A percentile compares a stretch with the other conserved stretches of the same genome.
Conservation (phyloP, 2,888 invertebrate species). For the Ornithoptera priamus region DNA sequence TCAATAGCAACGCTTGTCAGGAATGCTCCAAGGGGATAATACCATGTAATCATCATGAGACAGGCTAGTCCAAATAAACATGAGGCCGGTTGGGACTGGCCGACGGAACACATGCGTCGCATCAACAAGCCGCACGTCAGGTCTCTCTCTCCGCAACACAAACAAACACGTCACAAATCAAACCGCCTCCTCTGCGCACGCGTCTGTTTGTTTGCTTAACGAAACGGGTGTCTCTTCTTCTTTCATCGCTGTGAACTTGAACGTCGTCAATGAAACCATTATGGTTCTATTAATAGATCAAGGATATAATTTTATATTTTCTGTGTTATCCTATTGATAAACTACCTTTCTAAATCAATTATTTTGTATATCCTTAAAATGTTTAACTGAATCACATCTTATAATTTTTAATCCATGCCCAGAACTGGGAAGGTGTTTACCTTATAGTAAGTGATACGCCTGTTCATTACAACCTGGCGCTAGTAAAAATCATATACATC, state of each 20-base stretch:
- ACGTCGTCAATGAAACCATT: no score
- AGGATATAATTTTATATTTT: no score
- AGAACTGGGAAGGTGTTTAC: no score
- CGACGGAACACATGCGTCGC: background rate
- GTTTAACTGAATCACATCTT: no score
- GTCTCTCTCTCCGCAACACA: background rate
- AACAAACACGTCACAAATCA: background rate
- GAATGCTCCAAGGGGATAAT: background rate
- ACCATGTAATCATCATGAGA: background rate
- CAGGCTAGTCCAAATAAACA: background rate
- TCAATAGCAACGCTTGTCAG: background rate
- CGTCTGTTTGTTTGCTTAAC: background rate
- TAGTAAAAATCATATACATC: no score
- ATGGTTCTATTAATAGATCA: no score
- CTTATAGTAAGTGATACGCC: no score
- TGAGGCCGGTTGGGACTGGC: background rate
- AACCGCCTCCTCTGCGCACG: background rate
- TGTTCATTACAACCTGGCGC: no score
- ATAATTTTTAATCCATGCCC: no score
- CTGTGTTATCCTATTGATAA: no score
- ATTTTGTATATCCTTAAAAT: no score
- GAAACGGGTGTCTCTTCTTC: slow-evolving; percentile 9
- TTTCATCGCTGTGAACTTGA: background rate
- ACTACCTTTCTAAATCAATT: no score
- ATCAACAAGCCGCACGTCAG: background rate